These are phyloP conservation scores for Macroteleia sp. DNA, from an alignment of 2,888 invertebrate species.

Conservation along the genomic window DNA sequence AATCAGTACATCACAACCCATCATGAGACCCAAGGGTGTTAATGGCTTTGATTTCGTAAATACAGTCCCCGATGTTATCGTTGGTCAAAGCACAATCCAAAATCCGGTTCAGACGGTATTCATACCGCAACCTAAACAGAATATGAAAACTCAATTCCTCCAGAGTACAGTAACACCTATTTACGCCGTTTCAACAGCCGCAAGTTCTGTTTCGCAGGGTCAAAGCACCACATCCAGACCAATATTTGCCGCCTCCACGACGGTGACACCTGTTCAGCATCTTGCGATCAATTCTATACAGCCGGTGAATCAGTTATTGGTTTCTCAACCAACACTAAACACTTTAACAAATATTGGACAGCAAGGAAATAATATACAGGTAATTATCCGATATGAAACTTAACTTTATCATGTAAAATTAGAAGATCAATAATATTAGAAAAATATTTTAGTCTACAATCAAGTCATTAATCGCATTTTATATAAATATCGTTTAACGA, in stretches of 20 bases:
- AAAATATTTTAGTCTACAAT: no score
- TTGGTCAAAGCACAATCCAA: constrained; percentile 77
- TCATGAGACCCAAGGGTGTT: constrained; percentile 48
- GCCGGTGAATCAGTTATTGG: constrained; percentile 66
- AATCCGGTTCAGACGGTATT: constrained; percentile 74
- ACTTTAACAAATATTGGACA: constrained; percentile 68
- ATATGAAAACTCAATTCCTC: constrained; percentile 70
- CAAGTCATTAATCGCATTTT: no score
- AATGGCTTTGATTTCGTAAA: constrained; percentile 70
- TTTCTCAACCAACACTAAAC: constrained; percentile 73
- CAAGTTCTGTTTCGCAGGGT: constrained; percentile 64
- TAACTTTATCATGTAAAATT: no score
- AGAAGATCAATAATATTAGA: no score
- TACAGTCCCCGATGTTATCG: constrained; percentile 76
- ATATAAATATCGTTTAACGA: no score
- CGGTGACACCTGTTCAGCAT: constrained; percentile 62
- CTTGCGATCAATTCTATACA: constrained; percentile 57
- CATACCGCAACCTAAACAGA: constrained; percentile 69
- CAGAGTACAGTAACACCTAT: constrained; percentile 75
- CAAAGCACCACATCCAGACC: constrained; percentile 65
- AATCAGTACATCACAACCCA: constrained; percentile 67
- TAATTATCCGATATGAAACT: no score
- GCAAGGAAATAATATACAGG: constrained; percentile 48
- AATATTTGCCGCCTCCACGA: constrained; percentile 63
- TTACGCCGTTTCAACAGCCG: constrained; percentile 70